Conservation (phyloP, 2,888 invertebrate genomes). For the Acronicta psi region DNA sequence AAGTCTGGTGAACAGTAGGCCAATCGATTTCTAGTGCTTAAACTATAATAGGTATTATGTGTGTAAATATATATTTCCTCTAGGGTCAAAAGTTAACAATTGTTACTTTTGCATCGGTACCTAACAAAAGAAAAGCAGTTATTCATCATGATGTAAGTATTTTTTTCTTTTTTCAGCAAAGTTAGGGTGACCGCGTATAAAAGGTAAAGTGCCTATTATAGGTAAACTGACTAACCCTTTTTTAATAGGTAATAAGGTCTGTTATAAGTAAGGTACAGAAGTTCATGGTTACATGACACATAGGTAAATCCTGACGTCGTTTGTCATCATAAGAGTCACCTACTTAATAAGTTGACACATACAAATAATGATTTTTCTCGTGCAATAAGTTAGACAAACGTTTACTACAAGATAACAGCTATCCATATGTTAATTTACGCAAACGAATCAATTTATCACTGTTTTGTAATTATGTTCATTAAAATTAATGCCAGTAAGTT, state of each 20-base stretch:
- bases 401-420: constrained; percentile 23
- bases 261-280: neutral
- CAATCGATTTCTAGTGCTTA: too few species aligned
- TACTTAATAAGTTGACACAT: neutral
- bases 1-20: too few species aligned
- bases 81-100: too few species aligned
- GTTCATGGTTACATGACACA: constrained; percentile 5
- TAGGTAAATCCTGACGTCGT: neutral
- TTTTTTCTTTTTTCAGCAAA: too few species aligned
- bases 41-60: too few species aligned
- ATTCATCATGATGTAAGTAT: too few species aligned
- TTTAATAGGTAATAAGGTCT: neutral
- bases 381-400: constrained; percentile 2
- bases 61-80: too few species aligned
- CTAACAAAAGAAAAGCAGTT: too few species aligned
- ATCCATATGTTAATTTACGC: constrained; percentile 17
- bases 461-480: constrained; percentile 26
- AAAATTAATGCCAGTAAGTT: constrained; percentile 42
- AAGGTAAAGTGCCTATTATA: too few species aligned
- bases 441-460: constrained; percentile 39
- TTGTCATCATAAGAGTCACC: constrained; percentile 5
- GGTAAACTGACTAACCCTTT: neutral
- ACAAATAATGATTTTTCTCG: neutral
- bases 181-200: too few species aligned
- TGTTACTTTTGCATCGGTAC: too few species aligned